phyloP scores from a whole-genome alignment of 2,797 vertebrate species.

The Spatula clypeata region DNA sequence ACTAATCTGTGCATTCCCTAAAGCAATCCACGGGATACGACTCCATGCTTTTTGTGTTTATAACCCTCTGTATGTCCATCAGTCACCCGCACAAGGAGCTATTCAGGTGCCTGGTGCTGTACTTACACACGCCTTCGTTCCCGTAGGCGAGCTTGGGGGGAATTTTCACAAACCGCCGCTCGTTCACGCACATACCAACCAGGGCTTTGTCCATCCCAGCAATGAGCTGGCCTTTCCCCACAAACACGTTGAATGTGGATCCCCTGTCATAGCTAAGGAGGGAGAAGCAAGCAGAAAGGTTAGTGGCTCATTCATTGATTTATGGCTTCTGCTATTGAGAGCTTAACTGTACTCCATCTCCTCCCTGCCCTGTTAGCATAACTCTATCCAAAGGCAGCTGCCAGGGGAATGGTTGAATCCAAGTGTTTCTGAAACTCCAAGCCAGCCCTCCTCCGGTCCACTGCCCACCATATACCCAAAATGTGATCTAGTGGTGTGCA shows the following conservation, averaged over 20 bases:
- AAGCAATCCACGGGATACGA: rapidly evolving
- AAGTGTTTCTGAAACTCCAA: not conserved
- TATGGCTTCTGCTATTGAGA: no score
- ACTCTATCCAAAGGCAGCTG: rapidly evolving
- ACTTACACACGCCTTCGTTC: slow-evolving; percentile 92
- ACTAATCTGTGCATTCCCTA: rapidly evolving
- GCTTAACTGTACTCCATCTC: not conserved
- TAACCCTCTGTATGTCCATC: not conserved
- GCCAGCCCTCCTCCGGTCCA: not conserved
- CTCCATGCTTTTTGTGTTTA: not conserved
- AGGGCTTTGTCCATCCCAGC: slow-evolving; percentile 97
- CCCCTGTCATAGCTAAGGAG: slow-evolving; percentile 92
- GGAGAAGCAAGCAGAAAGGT: not conserved
- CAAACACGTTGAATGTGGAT: slow-evolving; percentile 94
- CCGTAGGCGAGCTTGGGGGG: slow-evolving; percentile 94
- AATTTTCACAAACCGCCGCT: slow-evolving; percentile 93
- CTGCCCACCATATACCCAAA: not conserved
- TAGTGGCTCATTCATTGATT: not conserved
- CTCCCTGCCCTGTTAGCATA: rapidly evolving
- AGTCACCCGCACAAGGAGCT: not conserved
- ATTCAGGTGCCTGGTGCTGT: rapidly evolving
- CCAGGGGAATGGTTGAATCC: not conserved
- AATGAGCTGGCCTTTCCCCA: slow-evolving; percentile 95
- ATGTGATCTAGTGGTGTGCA: not conserved
- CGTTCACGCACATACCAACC: slow-evolving; percentile 96